Percentiles rank a stretch among this genome's conserved stretches.
phyloP scores from a whole-genome alignment of 2,797 vertebrate species.

The Martes flavigula region DNA sequence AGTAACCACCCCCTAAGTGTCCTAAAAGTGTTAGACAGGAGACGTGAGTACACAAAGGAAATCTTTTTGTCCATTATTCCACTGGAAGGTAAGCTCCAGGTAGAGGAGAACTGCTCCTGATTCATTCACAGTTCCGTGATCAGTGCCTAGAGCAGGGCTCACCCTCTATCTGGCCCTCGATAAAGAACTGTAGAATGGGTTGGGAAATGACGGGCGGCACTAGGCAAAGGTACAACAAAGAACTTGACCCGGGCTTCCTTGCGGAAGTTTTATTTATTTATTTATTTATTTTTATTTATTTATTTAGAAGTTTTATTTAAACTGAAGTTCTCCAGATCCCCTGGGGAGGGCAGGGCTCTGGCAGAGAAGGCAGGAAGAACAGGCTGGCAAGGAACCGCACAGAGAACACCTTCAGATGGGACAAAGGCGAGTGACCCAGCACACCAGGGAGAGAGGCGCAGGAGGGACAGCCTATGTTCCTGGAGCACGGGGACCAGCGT shows the following conservation, averaged over 20 bases:
- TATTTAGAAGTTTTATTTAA: not conserved
- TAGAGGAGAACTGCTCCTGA: not conserved
- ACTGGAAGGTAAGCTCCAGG: not conserved
- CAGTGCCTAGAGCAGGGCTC: no score
- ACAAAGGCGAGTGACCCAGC: no score
- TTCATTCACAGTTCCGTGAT: not conserved
- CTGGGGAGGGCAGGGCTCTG: not conserved
- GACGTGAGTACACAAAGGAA: accelerated
- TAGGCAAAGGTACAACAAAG: not conserved
- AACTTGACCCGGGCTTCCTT: not conserved
- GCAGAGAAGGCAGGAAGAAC: not conserved
- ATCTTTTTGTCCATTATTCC: not conserved
- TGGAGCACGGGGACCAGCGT: accelerated
- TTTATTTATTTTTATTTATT: no score
- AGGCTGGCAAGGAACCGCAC: not conserved
- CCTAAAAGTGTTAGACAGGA: not conserved
- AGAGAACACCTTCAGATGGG: not conserved
- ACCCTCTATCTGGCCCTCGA: not conserved
- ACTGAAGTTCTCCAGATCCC: not conserved
- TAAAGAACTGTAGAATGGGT: not conserved
- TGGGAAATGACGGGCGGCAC: not conserved
- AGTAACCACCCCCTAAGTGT: not conserved
- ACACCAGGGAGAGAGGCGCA: accelerated
- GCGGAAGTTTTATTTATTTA: not conserved
- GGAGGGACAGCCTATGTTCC: not conserved